A percentile compares a stretch with the other conserved stretches of the same genome.
Conservation (phyloP, 2,888 invertebrate genomes). For the Lochmaea crataegi region DNA sequence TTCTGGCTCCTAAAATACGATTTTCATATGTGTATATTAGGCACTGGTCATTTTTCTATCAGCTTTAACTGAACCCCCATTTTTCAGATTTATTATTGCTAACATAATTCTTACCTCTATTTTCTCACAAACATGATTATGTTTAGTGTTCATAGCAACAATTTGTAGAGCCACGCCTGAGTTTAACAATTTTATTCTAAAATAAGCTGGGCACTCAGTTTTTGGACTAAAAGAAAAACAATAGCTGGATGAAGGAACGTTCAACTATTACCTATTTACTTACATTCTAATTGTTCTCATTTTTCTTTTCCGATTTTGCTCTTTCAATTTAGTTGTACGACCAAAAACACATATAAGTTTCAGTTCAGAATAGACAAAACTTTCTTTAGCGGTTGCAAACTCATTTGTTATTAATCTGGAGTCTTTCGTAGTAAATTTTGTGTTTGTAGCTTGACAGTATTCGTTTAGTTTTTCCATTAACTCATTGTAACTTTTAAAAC, state of each 20-base stretch:
- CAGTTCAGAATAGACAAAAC: slow-evolving; percentile 48
- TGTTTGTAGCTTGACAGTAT: slow-evolving; percentile 44
- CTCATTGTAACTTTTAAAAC: slow-evolving; percentile 48
- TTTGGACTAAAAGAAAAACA: slow-evolving; percentile 33
- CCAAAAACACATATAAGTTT: slow-evolving; percentile 48
- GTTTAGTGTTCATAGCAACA: slow-evolving; percentile 41
- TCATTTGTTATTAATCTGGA: slow-evolving; percentile 46
- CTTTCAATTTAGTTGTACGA: slow-evolving; percentile 43
- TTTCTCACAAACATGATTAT: slow-evolving; percentile 40
- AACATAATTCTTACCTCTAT: slow-evolving; percentile 2
- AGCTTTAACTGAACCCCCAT: too few relatives aligned
- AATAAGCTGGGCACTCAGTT: slow-evolving; percentile 43
- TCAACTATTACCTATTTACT: not conserved
- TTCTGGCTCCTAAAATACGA: slow-evolving; percentile 20
- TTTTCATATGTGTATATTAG: not conserved
- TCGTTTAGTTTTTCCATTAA: slow-evolving; percentile 43
- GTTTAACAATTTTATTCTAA: slow-evolving; percentile 38
- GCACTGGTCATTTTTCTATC: too few relatives aligned
- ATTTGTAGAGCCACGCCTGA: slow-evolving; percentile 42
- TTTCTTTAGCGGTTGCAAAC: slow-evolving; percentile 41
- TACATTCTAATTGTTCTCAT: slow-evolving; percentile 38
- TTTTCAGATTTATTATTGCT: not conserved
- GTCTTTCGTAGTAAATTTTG: slow-evolving; percentile 49
- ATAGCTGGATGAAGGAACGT: not conserved
- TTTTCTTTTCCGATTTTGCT: slow-evolving; percentile 37